A percentile compares a stretch with the other conserved stretches of the same genome.
Evolutionary conservation across 1,140 invertebrate species (phyloP).

Genomic region (Polypedilum vanderplanki): DNA sequence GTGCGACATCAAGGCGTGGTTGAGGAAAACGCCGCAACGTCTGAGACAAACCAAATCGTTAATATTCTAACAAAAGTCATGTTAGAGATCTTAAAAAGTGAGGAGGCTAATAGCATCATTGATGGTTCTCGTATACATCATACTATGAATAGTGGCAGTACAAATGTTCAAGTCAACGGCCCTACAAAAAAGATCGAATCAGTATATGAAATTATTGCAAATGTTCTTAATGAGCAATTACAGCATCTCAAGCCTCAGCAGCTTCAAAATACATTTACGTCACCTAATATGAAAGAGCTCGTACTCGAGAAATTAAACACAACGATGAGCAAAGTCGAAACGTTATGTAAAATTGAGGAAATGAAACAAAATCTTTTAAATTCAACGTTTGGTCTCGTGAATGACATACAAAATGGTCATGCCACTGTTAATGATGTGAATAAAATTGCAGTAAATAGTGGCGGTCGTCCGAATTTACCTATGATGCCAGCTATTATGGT

Average conservation of each 20-base stretch:
- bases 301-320: neutral
- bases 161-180: neutral
- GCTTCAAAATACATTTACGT: conserved; percentile 22
- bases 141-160: neutral
- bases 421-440: neutral
- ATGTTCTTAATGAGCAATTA: conserved; percentile 7
- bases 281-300: neutral
- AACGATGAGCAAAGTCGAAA: neutral
- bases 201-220: conserved; percentile 8
- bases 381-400: neutral
- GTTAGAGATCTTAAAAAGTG: conserved; percentile 1
- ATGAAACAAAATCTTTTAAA: conserved; percentile 25
- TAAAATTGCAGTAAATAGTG: neutral
- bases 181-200: neutral
- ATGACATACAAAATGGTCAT: neutral
- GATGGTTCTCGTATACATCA: neutral
- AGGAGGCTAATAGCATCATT: neutral
- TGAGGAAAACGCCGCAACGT: neutral
- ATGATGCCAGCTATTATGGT: neutral
- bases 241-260: neutral
- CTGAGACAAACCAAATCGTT: neutral
- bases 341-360: neutral
- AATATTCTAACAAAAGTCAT: conserved; percentile 6
- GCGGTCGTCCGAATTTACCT: neutral
- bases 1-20: neutral